Base-by-base conservation (phyloP, 2,113 vertebrate genomes). In the Scatophagus argus region DNA sequence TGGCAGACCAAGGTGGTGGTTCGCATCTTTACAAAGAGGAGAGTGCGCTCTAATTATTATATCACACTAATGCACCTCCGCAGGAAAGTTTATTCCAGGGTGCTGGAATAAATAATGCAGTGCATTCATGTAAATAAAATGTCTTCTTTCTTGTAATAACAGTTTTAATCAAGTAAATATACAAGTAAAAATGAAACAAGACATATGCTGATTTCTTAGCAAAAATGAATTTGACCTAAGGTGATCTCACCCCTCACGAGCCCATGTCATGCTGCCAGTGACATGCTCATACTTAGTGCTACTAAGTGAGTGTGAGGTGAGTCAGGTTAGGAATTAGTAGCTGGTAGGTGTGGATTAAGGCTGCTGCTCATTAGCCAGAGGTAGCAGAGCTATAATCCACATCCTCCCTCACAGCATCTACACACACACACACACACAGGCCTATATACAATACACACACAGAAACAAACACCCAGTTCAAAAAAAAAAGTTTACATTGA, bases 341-440 rank as follows among this genome's bases (percentile, higher is more conserved):
- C 78, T 79, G 81, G 74, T 84, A 77, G 77, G 75, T 60, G 76
- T 68, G 84, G 73, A 87, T 87, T 86, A 81, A 79, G 80, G 69
- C 69, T 85, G 72, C 31, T 70, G 23, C 87, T 90, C 85, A 87
- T 90, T 88, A 91, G 74, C 81, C 75, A 69, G 27, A 80, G 44
- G 62, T 68, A 74, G 81, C 76, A 75, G 74, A 66, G 77, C 73
- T 81, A 8, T 84, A 87, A 89, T 88, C 87, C 80, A 65, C 76
- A 66, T 61, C 80, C 68, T 61, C 65, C 74, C 59, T 64, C 74
- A 61, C 56, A 77, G 52, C 41, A 63, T 25, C 44, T 8, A 51
- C 58, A 12, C 19, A 59, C 32, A 51, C 34, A 82, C 36, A 54
- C 32, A 71, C 51, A 65, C 51, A 63, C 34, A 32, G 17, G n/a